These are phyloP conservation scores for Laspeyria flexula DNA, from an alignment of 2,888 invertebrate genomes.

Conservation along the genomic window DNA sequence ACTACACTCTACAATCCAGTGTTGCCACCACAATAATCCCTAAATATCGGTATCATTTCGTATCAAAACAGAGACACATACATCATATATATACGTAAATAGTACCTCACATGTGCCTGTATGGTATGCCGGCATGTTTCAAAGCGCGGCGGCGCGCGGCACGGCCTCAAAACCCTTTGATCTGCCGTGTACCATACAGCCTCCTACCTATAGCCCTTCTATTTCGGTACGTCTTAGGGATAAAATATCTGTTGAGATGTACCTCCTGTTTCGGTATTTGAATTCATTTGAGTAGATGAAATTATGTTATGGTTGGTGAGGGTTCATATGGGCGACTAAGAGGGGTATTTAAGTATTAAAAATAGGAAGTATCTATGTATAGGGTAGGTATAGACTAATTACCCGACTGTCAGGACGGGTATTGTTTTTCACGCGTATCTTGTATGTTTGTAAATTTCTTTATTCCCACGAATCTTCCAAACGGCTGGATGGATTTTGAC, in stretches of 20 bases:
- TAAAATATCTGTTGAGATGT: constrained; percentile 49
- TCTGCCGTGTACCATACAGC: constrained; percentile 58
- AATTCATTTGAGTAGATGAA: constrained; percentile 36
- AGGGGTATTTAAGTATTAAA: too few species aligned
- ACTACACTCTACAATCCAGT: too few species aligned
- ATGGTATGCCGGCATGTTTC: constrained; percentile 60
- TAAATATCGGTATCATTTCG: constrained; percentile 35
- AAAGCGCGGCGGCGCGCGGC: constrained; percentile 55
- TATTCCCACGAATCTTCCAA: too few species aligned
- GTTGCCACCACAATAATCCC: too few species aligned
- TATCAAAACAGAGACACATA: constrained; percentile 35
- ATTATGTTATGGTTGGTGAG: constrained; percentile 5
- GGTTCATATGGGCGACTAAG: not conserved
- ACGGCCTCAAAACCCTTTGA: constrained; percentile 66
- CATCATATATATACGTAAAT: constrained; percentile 22
- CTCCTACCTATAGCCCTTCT: constrained; percentile 64
- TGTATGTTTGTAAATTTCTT: too few species aligned
- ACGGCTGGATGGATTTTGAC: too few species aligned
- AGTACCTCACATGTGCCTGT: constrained; percentile 34
- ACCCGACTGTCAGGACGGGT: too few species aligned
- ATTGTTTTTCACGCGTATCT: too few species aligned
- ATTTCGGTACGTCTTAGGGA: constrained; percentile 70
- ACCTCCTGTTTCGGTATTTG: constrained; percentile 42
- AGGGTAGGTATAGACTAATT: too few species aligned
- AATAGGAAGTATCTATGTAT: too few species aligned